Conservation (phyloP, 2,888 invertebrate genomes). For the Ecliptopera silaceata region DNA sequence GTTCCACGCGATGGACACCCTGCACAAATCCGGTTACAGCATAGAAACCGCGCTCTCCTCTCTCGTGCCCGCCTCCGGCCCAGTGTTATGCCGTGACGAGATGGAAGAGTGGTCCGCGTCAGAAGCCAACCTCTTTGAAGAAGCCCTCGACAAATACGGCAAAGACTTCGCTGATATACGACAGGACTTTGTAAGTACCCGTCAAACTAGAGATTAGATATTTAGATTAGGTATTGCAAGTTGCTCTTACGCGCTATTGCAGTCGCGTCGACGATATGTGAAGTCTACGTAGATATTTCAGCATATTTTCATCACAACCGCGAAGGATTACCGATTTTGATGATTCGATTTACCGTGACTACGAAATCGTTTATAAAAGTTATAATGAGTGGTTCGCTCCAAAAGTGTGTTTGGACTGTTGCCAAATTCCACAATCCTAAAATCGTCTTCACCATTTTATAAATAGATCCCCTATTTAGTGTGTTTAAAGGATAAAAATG, state of each 20-base stretch:
- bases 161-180: slow-evolving; percentile 99
- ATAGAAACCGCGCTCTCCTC: slow-evolving; percentile 95
- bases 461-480: slow-evolving; percentile 23
- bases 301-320: no score
- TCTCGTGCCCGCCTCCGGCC: slow-evolving; percentile 96
- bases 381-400: slow-evolving; percentile 12
- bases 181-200: slow-evolving; percentile 96
- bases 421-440: slow-evolving; percentile 24
- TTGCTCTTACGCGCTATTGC: no score
- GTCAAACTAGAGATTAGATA: no score
- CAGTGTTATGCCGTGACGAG: slow-evolving; percentile 98
- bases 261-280: no score
- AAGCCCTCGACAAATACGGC: slow-evolving; percentile 98
- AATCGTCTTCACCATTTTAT: slow-evolving; percentile 20
- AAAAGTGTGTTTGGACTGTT: slow-evolving; percentile 21
- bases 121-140: slow-evolving; percentile 99
- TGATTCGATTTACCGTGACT: background rate
- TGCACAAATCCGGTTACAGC: slow-evolving; percentile 96
- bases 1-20: slow-evolving; percentile 99
- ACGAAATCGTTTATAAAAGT: slow-evolving; percentile 4
- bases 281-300: no score
- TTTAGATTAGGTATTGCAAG: no score
- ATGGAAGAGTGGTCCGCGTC: slow-evolving; percentile 99
- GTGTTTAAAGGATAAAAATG: slow-evolving; percentile 14
- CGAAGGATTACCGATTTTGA: no score